Evolutionary conservation across 2,113 vertebrate genomes (phyloP).

Genomic region (Myotis yumanensis): DNA sequence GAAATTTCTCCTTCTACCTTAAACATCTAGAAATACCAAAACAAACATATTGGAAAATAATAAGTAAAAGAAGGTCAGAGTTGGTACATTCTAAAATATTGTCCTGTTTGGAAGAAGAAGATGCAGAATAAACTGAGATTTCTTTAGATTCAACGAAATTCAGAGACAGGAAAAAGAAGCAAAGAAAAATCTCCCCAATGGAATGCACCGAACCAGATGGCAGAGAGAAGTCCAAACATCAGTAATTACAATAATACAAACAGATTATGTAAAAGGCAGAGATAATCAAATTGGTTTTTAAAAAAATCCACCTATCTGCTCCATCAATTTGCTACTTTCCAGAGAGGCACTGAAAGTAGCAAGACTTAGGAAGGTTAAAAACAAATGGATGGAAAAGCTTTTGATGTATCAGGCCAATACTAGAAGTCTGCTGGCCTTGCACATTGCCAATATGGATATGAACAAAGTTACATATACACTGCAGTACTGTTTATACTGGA

Average conservation of each 20-base stretch:
- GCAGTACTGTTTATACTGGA: background rate
- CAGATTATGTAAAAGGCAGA: background rate
- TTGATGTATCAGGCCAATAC: background rate
- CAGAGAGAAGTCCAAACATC: background rate
- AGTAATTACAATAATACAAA: background rate
- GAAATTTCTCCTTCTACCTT: background rate
- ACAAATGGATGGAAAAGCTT: background rate
- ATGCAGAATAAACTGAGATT: background rate
- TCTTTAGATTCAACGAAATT: background rate
- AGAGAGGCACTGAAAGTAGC: background rate
- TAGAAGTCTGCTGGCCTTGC: background rate
- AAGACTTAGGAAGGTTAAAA: background rate
- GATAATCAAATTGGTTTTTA: background rate
- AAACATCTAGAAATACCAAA: background rate
- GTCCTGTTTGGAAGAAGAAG: background rate
- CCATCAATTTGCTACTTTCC: background rate
- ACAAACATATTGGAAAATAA: background rate
- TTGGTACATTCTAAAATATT: background rate
- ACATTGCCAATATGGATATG: background rate
- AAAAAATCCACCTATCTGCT: background rate
- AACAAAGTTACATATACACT: background rate
- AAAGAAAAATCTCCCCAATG: background rate
- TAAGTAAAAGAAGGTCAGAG: background rate
- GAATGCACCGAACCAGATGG: background rate
- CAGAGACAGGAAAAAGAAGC: background rate